phyloP scores from a whole-genome alignment of 35 echinoderm and acorn worm species.

The Heliocidaris erythrogramma region DNA sequence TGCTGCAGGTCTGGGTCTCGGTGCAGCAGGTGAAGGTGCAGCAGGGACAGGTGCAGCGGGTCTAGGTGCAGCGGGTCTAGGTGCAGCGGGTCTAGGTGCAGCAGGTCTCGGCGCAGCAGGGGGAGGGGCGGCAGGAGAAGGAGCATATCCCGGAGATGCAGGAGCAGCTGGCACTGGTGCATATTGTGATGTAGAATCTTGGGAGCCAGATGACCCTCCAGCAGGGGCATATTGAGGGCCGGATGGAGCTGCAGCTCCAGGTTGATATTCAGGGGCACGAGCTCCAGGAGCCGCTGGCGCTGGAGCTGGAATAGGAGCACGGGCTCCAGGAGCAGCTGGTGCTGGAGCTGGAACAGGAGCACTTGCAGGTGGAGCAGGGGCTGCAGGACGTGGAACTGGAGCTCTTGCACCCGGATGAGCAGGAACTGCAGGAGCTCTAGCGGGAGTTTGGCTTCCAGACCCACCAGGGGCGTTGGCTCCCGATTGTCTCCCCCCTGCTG shows the following conservation, averaged over 20 bases:
- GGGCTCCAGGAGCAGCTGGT: neutral
- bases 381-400: neutral
- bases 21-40: neutral
- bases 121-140: neutral
- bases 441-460: neutral
- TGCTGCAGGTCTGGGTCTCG: neutral
- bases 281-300: neutral
- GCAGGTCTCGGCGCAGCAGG: neutral
- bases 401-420: neutral
- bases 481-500: neutral
- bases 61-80: neutral
- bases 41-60: neutral
- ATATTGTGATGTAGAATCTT: neutral
- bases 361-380: neutral
- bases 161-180: conserved; percentile 14
- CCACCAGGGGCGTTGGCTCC: neutral
- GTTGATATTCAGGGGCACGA: neutral
- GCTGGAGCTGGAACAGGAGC: neutral
- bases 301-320: neutral
- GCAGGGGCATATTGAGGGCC: neutral
- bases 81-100: neutral
- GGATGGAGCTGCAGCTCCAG: neutral
- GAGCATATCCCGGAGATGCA: neutral
- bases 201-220: neutral
- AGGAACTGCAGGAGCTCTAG: neutral